phyloP scores from a whole-genome alignment of 1,140 invertebrate species.

The Temnothorax nylanderi region DNA sequence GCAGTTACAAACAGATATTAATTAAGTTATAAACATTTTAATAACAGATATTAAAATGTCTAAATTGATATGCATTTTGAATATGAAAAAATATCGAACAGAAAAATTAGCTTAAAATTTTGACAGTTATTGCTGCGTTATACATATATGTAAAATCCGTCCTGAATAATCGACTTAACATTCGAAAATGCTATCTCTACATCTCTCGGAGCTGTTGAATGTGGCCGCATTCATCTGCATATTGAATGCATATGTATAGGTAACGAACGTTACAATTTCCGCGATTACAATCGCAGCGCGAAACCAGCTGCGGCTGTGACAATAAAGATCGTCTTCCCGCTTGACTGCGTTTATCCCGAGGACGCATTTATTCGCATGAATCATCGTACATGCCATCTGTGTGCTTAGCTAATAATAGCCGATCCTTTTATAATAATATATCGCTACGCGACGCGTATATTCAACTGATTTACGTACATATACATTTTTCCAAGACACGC shows the following conservation, averaged over 20 bases:
- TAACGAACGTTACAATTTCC: constrained; percentile 34
- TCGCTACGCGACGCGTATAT: not conserved
- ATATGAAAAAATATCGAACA: not conserved
- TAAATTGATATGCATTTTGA: not conserved
- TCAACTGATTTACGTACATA: not conserved
- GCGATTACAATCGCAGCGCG: constrained; percentile 20
- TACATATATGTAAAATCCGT: too few species aligned
- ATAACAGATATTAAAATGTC: not conserved
- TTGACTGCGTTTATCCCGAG: constrained; percentile 63
- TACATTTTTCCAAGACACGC: not conserved
- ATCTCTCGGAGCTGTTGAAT: not conserved
- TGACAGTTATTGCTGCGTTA: not conserved
- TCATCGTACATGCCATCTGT: constrained; percentile 63
- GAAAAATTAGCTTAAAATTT: not conserved
- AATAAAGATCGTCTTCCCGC: constrained; percentile 56
- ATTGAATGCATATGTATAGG: not conserved
- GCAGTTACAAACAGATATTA: too few species aligned
- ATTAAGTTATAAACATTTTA: too few species aligned
- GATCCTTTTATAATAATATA: constrained; percentile 62
- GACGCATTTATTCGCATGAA: constrained; percentile 61
- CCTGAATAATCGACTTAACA: not conserved
- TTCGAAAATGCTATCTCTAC: not conserved
- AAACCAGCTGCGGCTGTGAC: constrained; percentile 24
- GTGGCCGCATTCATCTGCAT: not conserved
- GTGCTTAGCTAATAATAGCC: constrained; percentile 65